Percentiles rank a stretch among this genome's conserved stretches.
Conservation (phyloP, 1,140 invertebrate genomes). For the Achroia grisella region DNA sequence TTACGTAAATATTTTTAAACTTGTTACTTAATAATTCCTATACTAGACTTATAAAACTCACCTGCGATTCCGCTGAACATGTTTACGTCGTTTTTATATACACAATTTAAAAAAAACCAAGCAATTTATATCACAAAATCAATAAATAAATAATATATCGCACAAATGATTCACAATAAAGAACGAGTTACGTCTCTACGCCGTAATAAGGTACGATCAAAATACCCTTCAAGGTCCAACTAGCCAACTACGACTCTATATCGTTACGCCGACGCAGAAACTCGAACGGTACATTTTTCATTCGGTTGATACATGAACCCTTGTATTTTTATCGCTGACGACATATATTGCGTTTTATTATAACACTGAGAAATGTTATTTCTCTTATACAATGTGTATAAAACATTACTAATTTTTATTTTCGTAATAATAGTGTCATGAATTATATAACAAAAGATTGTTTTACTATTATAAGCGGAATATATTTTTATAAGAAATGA, state of each 20-base stretch:
- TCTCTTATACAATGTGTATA: no score
- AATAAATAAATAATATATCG: background rate
- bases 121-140: background rate
- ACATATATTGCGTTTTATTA: constrained; percentile 43
- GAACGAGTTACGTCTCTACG: background rate
- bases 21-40: no score
- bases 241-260: constrained; percentile 2
- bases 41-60: constrained; percentile 20
- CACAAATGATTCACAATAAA: constrained; percentile 7
- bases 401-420: no score
- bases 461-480: no score
- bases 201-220: constrained; percentile 9
- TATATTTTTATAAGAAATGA: no score
- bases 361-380: background rate
- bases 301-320: constrained; percentile 25
- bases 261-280: background rate
- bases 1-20: no score
- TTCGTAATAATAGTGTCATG: no score
- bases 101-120: constrained; percentile 1
- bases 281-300: constrained; percentile 7
- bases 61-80: constrained; percentile 70
- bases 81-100: constrained; percentile 30
- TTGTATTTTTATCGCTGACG: constrained; percentile 58
- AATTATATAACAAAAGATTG: no score
- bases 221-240: constrained; percentile 33